phyloP scores from a whole-genome alignment of 2,113 vertebrate species.

The Anarhynchus alexandrinus region DNA sequence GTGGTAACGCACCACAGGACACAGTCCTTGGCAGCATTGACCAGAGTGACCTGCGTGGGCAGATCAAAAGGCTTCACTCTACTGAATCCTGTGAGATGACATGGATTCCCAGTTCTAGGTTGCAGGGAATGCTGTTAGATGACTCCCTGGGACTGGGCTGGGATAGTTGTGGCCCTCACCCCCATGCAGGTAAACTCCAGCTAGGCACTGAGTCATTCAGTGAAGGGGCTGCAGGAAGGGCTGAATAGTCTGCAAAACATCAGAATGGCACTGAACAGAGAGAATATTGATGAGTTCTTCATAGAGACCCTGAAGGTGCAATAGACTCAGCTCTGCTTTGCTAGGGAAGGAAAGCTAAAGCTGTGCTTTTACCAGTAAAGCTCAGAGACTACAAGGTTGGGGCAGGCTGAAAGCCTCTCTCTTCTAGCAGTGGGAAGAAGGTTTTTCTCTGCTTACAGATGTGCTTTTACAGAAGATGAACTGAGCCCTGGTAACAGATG shows the following conservation, averaged over 20 bases:
- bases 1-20: neutral
- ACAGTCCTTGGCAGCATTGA: neutral
- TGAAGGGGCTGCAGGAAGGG: neutral
- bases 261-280: neutral
- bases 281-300: neutral
- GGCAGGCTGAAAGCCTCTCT: neutral
- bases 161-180: fast-evolving
- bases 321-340: neutral
- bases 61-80: neutral
- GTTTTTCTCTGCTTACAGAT: neutral
- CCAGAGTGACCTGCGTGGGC: neutral
- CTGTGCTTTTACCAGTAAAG: neutral
- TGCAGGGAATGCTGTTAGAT: neutral
- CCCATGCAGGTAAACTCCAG: neutral
- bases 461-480: neutral
- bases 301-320: neutral
- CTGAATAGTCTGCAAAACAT: neutral
- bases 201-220: neutral
- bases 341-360: neutral
- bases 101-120: neutral
- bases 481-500: neutral
- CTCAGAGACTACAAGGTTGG: fast-evolving
- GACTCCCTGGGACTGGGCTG: neutral
- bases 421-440: neutral
- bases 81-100: neutral